Base-by-base conservation (phyloP, 2,888 invertebrate genomes). In the Spodoptera picta region DNA sequence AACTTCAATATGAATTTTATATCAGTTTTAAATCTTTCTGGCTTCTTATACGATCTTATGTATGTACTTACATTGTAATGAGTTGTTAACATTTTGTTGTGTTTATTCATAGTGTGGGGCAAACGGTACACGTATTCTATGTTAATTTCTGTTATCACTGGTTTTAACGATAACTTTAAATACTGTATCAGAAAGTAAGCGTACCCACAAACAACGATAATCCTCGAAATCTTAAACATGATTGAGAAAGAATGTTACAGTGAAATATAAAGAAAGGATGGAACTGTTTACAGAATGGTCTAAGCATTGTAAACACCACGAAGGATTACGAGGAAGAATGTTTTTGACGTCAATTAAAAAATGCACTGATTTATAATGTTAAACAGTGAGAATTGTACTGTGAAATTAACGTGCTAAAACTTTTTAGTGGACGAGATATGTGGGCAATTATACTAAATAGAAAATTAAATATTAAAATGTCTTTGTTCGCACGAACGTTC, bases 381-480 rank as follows among this genome's bases (percentile, higher is more conserved):
- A 53, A 69, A 63, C 66, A 57, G 41, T 47, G 41, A 66, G 7
- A 45, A 31, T 56, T 42, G 47, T 51, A 55, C 61, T 66, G 63
- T 73, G 64, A 71, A 82, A 47, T 48, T 76, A 77, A 69, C 83
- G 77, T 85, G 88, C 77, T 76, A 81, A 83, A 80, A 80, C 69
- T 75, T 64, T 65, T 83, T 76, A 79, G 79, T 75, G 77, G 81
- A 82, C 82, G 79, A 88, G 88, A 91, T 87, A 86, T 86, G 87
- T 86, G 69, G 83, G 89, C 87, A 91, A 91, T 92, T 92, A 91
- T 84, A 90, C 87, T 88, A 90, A 90, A 90, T 83, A 88, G 87
- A 88, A 87, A 90, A 92, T 92, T 90, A 89, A 92, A 91, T 92
- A 92, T 90, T 88, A 92, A 90, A 90, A 91, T 89, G 85, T 85